Evolutionary conservation across 92 coral and sea anemone species (phyloP).

Genomic region (Montipora capitata): DNA sequence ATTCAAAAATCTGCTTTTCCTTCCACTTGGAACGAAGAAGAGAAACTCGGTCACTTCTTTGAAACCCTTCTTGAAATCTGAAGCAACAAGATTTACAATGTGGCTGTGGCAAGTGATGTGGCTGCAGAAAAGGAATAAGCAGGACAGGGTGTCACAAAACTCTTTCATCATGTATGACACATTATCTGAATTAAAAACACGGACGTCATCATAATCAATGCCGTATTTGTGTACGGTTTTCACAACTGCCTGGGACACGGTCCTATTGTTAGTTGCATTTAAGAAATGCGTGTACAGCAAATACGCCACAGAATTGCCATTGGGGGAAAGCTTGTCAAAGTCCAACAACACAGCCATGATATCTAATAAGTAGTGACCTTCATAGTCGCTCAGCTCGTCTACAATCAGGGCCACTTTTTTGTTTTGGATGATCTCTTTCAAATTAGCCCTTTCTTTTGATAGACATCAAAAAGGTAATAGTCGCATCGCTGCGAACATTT

Average conservation of each 20-base stretch:
- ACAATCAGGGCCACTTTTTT: constrained; percentile 72
- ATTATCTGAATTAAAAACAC: constrained; percentile 73
- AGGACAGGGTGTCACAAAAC: constrained; percentile 56
- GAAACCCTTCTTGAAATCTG: constrained; percentile 70
- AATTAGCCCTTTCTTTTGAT: constrained; percentile 53
- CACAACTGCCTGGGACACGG: constrained; percentile 66
- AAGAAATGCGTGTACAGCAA: constrained; percentile 63
- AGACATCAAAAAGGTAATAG: constrained; percentile 71
- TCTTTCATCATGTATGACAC: constrained; percentile 79
- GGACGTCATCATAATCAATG: constrained; percentile 68
- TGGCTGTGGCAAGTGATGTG: constrained; percentile 79
- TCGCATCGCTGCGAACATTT: constrained; percentile 70
- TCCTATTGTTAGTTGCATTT: constrained; percentile 61
- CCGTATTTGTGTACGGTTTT: constrained; percentile 68
- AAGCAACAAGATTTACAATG: constrained; percentile 71
- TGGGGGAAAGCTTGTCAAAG: background rate
- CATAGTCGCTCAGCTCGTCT: constrained; percentile 73
- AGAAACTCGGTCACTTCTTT: constrained; percentile 68
- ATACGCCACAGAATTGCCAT: constrained; percentile 58
- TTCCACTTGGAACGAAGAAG: constrained; percentile 72
- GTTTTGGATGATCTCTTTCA: constrained; percentile 45
- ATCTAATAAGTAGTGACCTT: constrained; percentile 70
- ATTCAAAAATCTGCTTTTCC: constrained; percentile 71
- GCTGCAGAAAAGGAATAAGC: constrained; percentile 51
- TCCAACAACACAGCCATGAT: constrained; percentile 16